Percentiles rank a stretch among this genome's conserved stretches.
These are phyloP conservation scores for Parapsyche elsis DNA, from an alignment of 1,140 invertebrate genomes.

Conservation along the genomic window DNA sequence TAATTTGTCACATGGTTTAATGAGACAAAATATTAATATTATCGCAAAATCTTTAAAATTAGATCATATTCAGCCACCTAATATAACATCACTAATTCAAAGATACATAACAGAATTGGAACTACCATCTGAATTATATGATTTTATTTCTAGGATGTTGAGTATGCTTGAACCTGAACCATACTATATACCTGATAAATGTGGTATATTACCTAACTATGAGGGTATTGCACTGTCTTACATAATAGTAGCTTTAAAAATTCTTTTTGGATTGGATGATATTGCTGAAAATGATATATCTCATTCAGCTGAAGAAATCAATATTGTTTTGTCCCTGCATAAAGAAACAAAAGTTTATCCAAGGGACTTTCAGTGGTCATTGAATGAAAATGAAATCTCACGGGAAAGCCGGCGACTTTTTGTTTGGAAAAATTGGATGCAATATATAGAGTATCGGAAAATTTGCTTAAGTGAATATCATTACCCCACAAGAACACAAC, in stretches of 20 bases:
- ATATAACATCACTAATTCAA: conserved; percentile 62
- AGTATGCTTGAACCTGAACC: conserved; percentile 59
- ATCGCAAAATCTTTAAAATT: conserved; percentile 43
- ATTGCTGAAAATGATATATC: conserved; percentile 72
- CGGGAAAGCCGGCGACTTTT: conserved; percentile 64
- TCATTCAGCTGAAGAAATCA: conserved; percentile 65
- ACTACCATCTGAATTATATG: conserved; percentile 59
- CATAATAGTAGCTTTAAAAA: conserved; percentile 73
- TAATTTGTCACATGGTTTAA: conserved; percentile 1
- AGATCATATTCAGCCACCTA: conserved; percentile 61
- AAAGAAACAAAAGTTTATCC: conserved; percentile 16
- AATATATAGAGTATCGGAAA: conserved; percentile 71
- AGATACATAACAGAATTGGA: conserved; percentile 54
- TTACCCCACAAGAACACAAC: conserved; percentile 66
- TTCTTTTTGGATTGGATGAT: conserved; percentile 73
- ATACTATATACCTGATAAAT: conserved; percentile 58
- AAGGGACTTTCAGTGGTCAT: background rate
- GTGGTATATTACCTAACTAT: conserved; percentile 66
- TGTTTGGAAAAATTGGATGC: conserved; percentile 72
- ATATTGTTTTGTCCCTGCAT: conserved; percentile 58
- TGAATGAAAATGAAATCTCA: conserved; percentile 47
- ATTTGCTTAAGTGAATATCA: conserved; percentile 66
- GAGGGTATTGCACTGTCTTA: conserved; percentile 73
- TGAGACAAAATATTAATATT: conserved; percentile 25
- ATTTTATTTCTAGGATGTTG: conserved; percentile 62